These are phyloP conservation scores for silkworm (Bombyx mori) DNA, from an alignment of 1,140 invertebrate genomes.

Conservation along the genomic window ASM3026992v2 NC_085111.1:13481001-13481500, in stretches of 20 bases:
- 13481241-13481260: conserved; percentile 31
- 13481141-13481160: conserved; percentile 58
- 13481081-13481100: conserved; percentile 59
- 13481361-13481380: too few relatives aligned
- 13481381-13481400: too few relatives aligned
- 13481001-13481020: background rate
- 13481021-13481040: conserved; percentile 16
- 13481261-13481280: conserved; percentile 15
- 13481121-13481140: conserved; percentile 63
- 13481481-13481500: too few relatives aligned
- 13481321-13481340: background rate
- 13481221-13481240: conserved; percentile 30
- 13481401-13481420: too few relatives aligned
- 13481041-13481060: conserved; percentile 62
- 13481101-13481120: conserved; percentile 52
- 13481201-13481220: conserved; percentile 39
- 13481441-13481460: too few relatives aligned
- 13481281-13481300: background rate
- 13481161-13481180: conserved; percentile 54
- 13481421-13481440: too few relatives aligned
- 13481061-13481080: conserved; percentile 68
- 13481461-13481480: too few relatives aligned
- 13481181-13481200: conserved; percentile 61
- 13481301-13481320: background rate
- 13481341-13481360: too few relatives aligned